A percentile compares a stretch with the other conserved stretches of the same genome.
Evolutionary conservation across 2,888 invertebrate species (phyloP).

Genomic region (Gymnocheta viridis): DNA sequence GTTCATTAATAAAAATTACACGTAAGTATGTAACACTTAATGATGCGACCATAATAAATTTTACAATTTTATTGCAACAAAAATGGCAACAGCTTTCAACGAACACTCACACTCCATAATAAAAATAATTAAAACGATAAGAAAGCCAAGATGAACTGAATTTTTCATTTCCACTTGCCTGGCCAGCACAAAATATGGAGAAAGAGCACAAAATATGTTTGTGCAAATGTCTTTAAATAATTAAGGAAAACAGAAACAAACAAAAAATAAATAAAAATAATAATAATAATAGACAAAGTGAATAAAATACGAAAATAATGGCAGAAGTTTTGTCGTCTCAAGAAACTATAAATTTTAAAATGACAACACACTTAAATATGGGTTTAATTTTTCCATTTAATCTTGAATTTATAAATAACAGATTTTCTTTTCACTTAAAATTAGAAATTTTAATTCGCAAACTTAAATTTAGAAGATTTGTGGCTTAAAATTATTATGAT

Average conservation of each 20-base stretch:
- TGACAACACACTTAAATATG: background rate
- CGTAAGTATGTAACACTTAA: conserved; percentile 46
- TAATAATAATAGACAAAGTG: conserved; percentile 8
- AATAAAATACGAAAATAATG: conserved; percentile 44
- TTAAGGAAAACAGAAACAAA: conserved; percentile 4
- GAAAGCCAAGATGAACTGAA: conserved; percentile 15
- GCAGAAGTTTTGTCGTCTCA: background rate
- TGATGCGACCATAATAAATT: conserved; percentile 59
- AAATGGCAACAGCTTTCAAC: conserved; percentile 55
- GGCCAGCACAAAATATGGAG: background rate
- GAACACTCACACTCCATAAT: conserved; percentile 22
- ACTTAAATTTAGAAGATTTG: background rate
- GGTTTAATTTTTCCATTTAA: background rate
- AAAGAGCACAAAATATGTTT: background rate
- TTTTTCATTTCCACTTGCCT: background rate
- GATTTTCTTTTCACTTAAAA: background rate
- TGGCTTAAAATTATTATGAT: too few species aligned
- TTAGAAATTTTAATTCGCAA: conserved; percentile 2
- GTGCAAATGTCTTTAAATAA: background rate
- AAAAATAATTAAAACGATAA: conserved; percentile 56
- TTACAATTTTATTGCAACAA: conserved; percentile 56
- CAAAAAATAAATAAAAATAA: background rate
- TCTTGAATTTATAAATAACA: background rate
- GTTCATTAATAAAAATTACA: conserved; percentile 64
- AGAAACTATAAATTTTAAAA: conserved; percentile 33